Conservation (phyloP, 2,797 vertebrate genomes). For the Alca torda region DNA sequence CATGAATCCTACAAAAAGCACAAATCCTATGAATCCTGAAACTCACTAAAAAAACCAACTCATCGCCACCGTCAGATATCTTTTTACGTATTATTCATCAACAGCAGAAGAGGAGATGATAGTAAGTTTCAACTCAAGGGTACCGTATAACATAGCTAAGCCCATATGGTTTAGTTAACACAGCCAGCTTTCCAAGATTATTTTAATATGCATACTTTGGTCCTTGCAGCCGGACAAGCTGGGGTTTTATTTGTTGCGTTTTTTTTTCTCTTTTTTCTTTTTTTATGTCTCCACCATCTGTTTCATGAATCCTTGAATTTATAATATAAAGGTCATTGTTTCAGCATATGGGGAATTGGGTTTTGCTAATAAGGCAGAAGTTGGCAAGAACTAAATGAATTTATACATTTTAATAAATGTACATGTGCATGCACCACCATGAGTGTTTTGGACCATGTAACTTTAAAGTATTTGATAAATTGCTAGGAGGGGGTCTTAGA, state of each 20-base stretch:
- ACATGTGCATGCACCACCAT: accelerated
- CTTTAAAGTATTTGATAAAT: background rate
- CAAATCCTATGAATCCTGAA: background rate
- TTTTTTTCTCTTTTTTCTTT: background rate
- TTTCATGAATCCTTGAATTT: slow-evolving; percentile 40
- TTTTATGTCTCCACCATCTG: slow-evolving; percentile 23
- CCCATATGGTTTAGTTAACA: background rate
- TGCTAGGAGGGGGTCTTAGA: background rate
- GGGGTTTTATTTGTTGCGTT: background rate
- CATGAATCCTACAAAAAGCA: background rate
- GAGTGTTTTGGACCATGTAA: background rate
- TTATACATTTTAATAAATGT: background rate
- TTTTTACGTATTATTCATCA: background rate
- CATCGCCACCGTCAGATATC: background rate
- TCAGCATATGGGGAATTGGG: background rate
- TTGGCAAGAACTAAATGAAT: background rate
- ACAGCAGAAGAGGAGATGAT: background rate
- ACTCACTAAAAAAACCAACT: background rate
- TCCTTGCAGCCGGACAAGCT: background rate
- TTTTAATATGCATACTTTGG: background rate
- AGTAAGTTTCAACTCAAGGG: background rate
- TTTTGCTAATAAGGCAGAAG: background rate
- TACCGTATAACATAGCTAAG: background rate
- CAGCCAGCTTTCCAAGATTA: slow-evolving; percentile 12
- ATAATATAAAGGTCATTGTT: slow-evolving; percentile 45